Percentiles rank a stretch among this genome's conserved stretches.
Evolutionary conservation across 2,888 invertebrate species (phyloP).

Genomic region (Amphiduros pacificus): DNA sequence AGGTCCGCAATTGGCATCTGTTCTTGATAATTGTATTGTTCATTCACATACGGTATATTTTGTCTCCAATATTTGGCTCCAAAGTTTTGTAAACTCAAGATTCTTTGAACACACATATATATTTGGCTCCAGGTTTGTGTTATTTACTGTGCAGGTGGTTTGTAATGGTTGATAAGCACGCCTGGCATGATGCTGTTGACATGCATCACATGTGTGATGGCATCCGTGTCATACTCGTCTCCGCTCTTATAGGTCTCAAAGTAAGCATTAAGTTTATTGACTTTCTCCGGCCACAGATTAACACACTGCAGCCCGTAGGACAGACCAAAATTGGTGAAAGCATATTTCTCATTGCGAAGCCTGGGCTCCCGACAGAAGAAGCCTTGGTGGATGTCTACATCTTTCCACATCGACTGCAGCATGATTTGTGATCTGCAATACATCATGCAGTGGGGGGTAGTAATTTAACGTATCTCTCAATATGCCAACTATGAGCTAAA

Average conservation of each 20-base stretch:
- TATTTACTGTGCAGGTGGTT: no score
- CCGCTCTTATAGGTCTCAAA: conserved; percentile 18
- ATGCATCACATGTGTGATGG: conserved; percentile 22
- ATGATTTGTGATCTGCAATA: conserved; percentile 14
- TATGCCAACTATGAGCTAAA: no score
- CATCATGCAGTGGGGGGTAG: no score
- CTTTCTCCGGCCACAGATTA: conserved; percentile 19
- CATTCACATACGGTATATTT: no score
- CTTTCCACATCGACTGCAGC: conserved; percentile 16
- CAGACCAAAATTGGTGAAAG: conserved; percentile 24
- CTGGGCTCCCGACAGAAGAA: conserved; percentile 22
- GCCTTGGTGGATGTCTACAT: conserved; percentile 13
- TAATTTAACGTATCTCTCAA: no score
- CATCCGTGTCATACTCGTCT: conserved; percentile 19
- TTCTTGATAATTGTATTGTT: no score
- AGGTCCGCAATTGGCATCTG: no score
- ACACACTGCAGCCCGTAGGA: conserved; percentile 17
- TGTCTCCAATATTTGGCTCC: no score
- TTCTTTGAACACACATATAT: no score
- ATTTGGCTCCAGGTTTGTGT: no score
- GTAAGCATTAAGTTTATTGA: conserved; percentile 14
- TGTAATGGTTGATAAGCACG: conserved; percentile 13
- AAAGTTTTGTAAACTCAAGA: no score
- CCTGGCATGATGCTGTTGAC: conserved; percentile 21
- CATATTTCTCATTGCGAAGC: conserved; percentile 18